Percentiles rank a stretch among this genome's conserved stretches.
Evolutionary conservation across 1,140 invertebrate species (phyloP).

Genomic region (Epicauta chinensis): DNA sequence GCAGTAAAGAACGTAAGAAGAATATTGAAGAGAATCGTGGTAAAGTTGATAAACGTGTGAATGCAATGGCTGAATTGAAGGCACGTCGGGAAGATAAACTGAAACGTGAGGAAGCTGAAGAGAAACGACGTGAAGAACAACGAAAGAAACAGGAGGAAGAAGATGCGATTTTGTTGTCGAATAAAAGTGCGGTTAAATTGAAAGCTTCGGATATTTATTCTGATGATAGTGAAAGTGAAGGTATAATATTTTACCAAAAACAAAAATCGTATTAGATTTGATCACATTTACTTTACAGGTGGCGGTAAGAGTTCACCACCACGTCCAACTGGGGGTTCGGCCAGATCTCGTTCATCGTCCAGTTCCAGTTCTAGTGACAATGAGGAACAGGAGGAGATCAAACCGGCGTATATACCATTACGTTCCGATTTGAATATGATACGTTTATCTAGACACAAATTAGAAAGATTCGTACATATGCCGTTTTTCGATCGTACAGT

Average conservation of each 20-base stretch:
- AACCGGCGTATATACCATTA: conserved; percentile 41
- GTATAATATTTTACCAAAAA: conserved; percentile 20
- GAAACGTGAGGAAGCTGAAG: conserved; percentile 50
- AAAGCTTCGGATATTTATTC: conserved; percentile 95
- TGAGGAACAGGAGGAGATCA: conserved; percentile 38
- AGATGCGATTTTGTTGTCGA: conserved; percentile 47
- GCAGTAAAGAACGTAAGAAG: conserved; percentile 85
- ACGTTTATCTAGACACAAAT: conserved; percentile 82
- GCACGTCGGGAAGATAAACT: conserved; percentile 74
- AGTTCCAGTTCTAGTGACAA: conserved; percentile 49
- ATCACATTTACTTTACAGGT: too few relatives aligned
- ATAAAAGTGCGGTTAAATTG: conserved; percentile 55
- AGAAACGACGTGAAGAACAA: conserved; percentile 46
- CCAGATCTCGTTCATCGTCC: conserved; percentile 36
- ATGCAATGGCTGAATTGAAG: conserved; percentile 86
- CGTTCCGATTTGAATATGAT: conserved; percentile 84
- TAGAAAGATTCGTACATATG: conserved; percentile 92
- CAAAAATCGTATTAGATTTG: too few relatives aligned
- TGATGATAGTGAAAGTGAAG: conserved; percentile 83
- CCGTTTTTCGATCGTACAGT: conserved; percentile 91
- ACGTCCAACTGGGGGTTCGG: conserved; percentile 34
- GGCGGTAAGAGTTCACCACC: conserved; percentile 33
- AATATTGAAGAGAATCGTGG: conserved; percentile 82
- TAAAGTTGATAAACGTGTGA: conserved; percentile 75
- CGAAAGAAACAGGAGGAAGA: conserved; percentile 61